A percentile compares a stretch with the other conserved stretches of the same genome.
phyloP scores from a whole-genome alignment of 2,888 invertebrate genomes.

The Erpobdella octoculata region DNA sequence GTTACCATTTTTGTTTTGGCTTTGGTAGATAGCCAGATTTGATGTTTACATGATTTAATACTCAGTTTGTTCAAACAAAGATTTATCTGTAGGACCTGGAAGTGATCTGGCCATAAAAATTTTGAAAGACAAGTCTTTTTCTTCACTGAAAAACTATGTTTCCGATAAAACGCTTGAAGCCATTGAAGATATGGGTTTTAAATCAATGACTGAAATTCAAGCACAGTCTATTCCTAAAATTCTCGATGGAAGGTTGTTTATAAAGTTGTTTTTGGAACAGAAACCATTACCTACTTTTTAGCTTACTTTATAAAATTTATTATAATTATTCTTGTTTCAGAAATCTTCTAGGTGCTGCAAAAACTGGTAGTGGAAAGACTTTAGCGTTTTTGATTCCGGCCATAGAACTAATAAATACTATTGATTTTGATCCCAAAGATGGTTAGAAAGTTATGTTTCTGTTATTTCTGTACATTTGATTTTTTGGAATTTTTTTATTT shows the following conservation, averaged over 20 bases:
- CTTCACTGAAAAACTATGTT: conserved; percentile 60
- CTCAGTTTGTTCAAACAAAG: too few species aligned
- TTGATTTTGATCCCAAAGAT: conserved; percentile 84
- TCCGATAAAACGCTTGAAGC: conserved; percentile 76
- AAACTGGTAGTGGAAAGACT: conserved; percentile 96
- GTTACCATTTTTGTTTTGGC: too few species aligned
- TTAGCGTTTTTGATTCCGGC: conserved; percentile 89
- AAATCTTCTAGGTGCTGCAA: conserved; percentile 86
- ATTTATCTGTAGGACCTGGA: too few species aligned
- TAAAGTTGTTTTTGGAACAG: too few species aligned
- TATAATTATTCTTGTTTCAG: too few species aligned
- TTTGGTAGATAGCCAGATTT: too few species aligned
- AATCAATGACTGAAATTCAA: conserved; percentile 87
- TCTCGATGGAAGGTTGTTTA: too few species aligned
- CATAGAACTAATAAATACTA: conserved; percentile 78
- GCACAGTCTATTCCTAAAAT: conserved; percentile 78
- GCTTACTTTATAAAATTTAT: too few species aligned
- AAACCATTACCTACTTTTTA: too few species aligned
- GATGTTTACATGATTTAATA: too few species aligned
- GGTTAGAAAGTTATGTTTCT: conserved; percentile 46
- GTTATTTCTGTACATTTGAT: neutral
- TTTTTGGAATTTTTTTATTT: too few species aligned
- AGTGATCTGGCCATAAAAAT: conserved; percentile 9
- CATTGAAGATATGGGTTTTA: conserved; percentile 81
- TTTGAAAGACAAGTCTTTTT: conserved; percentile 51